Percentiles rank a stretch among this genome's conserved stretches.
These are phyloP conservation scores for Octopus sinensis DNA, from an alignment of 1,140 invertebrate species.

Conservation along the genomic window DNA sequence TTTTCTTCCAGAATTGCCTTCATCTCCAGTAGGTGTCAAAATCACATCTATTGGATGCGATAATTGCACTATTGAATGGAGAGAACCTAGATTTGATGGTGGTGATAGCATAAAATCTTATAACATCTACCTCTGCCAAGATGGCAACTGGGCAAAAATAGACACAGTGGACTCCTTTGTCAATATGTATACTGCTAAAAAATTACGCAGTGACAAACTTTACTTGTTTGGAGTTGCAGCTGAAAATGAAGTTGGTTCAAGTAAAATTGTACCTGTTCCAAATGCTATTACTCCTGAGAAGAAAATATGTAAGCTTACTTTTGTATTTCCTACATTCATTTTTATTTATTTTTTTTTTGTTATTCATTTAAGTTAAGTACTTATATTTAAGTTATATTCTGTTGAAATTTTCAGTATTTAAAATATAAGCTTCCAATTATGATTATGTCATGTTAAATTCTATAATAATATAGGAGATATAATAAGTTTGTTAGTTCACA, in stretches of 20 bases:
- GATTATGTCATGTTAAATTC: too few species aligned
- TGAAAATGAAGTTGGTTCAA: slow-evolving; percentile 93
- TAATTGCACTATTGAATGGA: slow-evolving; percentile 81
- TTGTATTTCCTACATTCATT: background rate
- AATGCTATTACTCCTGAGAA: slow-evolving; percentile 91
- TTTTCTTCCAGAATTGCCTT: slow-evolving; percentile 80
- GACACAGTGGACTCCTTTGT: slow-evolving; percentile 69
- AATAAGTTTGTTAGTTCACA: too few species aligned
- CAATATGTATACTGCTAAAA: slow-evolving; percentile 73
- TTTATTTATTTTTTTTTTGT: background rate
- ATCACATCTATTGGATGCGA: slow-evolving; percentile 88
- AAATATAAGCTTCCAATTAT: background rate
- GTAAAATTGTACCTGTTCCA: slow-evolving; percentile 80
- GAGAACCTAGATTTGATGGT: slow-evolving; percentile 85
- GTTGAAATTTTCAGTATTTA: background rate
- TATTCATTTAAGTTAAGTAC: background rate
- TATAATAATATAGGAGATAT: too few species aligned
- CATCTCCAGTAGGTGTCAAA: slow-evolving; percentile 62
- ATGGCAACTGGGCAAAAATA: slow-evolving; percentile 70
- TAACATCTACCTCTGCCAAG: slow-evolving; percentile 69
- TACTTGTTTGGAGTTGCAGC: slow-evolving; percentile 95
- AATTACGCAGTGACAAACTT: slow-evolving; percentile 87
- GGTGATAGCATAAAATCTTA: slow-evolving; percentile 83
- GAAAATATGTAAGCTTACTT: slow-evolving; percentile 70
- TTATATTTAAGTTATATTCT: background rate